phyloP scores from a whole-genome alignment of 1,140 invertebrate species.

The Popillia japonica region DNA sequence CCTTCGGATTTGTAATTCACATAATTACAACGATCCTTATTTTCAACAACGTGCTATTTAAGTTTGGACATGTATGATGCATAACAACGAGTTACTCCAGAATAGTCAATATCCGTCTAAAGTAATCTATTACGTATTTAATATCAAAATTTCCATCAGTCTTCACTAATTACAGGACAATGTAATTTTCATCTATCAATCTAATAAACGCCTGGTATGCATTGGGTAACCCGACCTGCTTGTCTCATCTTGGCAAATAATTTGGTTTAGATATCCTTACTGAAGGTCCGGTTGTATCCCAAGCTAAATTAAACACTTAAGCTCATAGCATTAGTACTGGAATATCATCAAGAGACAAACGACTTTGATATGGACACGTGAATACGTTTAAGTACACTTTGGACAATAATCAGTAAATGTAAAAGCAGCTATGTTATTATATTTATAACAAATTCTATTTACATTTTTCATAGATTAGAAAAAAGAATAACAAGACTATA shows the following conservation, averaged over 20 bases:
- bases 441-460: too few relatives aligned
- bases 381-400: not conserved
- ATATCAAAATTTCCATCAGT: not conserved
- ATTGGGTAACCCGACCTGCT: not conserved
- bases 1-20: too few relatives aligned
- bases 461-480: too few relatives aligned
- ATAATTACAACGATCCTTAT: too few relatives aligned
- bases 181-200: not conserved
- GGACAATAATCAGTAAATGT: too few relatives aligned
- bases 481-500: too few relatives aligned
- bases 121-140: not conserved
- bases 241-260: not conserved
- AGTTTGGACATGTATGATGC: too few relatives aligned
- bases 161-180: not conserved
- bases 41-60: too few relatives aligned
- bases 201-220: not conserved
- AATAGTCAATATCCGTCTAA: too few relatives aligned
- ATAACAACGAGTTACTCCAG: too few relatives aligned
- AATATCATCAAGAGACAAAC: not conserved
- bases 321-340: not conserved
- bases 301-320: not conserved
- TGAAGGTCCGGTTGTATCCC: not conserved
- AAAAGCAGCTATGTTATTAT: too few relatives aligned
- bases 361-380: not conserved
- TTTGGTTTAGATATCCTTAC: not conserved